Evolutionary conservation across 2,888 invertebrate species (phyloP), one percentile per base, ranked within the genome.

Genomic region (Leucania comma): DNA sequence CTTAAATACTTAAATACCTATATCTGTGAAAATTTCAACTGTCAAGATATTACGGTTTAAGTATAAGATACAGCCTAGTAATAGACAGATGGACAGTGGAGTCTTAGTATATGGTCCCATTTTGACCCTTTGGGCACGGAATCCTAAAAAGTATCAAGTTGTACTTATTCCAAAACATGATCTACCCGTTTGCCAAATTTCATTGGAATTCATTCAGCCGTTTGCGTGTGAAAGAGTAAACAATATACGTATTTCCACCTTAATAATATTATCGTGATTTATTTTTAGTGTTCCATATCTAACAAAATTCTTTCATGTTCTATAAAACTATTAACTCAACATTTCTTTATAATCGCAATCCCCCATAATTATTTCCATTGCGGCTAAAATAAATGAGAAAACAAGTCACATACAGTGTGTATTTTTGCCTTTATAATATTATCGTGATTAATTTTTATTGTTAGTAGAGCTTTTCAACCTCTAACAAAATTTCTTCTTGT

Each of bases 371-470:
- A 20, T 56, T 53, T 62, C 0, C 42, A 53, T 58, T 48, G 72
- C 38, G 29, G 51, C 58, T 48, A 20, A 51, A 51, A 32, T 65
- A 66, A 66, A 78, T 54, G 56, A 58, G 48, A 59, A 38, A 62
- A n/a, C n/a, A n/a, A n/a, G n/a, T n/a, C 4, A 9, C n/a, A 22
- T 1, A 50, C 22, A 22, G 29, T 14, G 3, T 14, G 12, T 1
- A 50, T 9, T 22, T 50, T 22, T 22, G 3, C 22, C 2, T 50
- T 3, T 3, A 50, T 22, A 22, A 10, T 22, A 50, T 24, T 51
- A 22, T 8, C 6, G 17, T 42, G 6, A 20, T 8, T 17, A 17
- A 14, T 53, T 20, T 53, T 26, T 26, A 1, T 4, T 22, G 1
- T 22, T 3, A 22, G 1, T 14, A 53, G 26, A 54, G 29, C 20